Conservation (phyloP, 92 coral and sea anemone species). For the Hydrozoanthus gracilis region DNA sequence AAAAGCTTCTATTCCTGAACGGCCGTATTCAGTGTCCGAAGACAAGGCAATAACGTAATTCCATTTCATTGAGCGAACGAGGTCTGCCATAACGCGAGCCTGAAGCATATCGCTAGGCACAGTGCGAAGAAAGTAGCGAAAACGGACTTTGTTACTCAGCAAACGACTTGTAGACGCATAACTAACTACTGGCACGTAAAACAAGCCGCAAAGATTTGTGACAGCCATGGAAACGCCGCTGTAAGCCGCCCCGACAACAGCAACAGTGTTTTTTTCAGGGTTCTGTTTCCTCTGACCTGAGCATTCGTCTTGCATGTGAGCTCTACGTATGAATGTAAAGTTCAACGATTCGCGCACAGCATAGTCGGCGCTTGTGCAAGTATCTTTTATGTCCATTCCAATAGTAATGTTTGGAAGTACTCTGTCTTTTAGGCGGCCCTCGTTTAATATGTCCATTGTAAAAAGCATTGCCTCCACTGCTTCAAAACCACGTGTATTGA, state of each 20-base stretch:
- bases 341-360: slow-evolving; percentile 91
- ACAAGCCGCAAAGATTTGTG: slow-evolving; percentile 82
- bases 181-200: slow-evolving; percentile 82
- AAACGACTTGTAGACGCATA: slow-evolving; percentile 88
- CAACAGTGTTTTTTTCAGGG: slow-evolving; percentile 62
- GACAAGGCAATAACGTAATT: slow-evolving; percentile 83
- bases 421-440: slow-evolving; percentile 69
- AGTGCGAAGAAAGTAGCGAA: slow-evolving; percentile 79
- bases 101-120: slow-evolving; percentile 87
- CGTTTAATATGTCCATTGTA: slow-evolving; percentile 85
- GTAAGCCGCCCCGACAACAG: slow-evolving; percentile 89
- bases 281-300: slow-evolving; percentile 34
- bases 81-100: slow-evolving; percentile 91
- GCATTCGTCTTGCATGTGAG: slow-evolving; percentile 67
- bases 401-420: slow-evolving; percentile 88
- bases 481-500: slow-evolving; percentile 86
- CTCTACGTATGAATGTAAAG: slow-evolving; percentile 82
- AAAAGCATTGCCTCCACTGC: slow-evolving; percentile 93
- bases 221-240: slow-evolving; percentile 93
- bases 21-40: slow-evolving; percentile 89
- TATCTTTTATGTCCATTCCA: slow-evolving; percentile 90
- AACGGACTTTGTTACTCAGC: slow-evolving; percentile 78
- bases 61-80: slow-evolving; percentile 83
- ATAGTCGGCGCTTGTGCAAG: slow-evolving; percentile 82
- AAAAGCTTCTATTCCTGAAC: slow-evolving; percentile 88